These are phyloP conservation scores for Marasmarcha lunaedactyla DNA, from an alignment of 2,888 invertebrate species.

Conservation along the genomic window DNA sequence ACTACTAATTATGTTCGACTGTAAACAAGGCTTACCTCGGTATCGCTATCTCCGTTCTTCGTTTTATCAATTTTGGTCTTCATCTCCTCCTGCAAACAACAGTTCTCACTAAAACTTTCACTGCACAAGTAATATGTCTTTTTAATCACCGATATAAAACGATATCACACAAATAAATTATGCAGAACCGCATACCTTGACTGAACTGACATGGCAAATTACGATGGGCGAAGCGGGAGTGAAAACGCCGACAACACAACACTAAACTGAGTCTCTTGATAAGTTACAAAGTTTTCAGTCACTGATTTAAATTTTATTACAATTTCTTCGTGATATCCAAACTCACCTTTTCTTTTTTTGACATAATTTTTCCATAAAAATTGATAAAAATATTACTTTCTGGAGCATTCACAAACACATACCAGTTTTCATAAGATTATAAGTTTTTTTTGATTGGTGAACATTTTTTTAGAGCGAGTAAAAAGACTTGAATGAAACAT, in stretches of 20 bases:
- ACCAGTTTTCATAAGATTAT: too few relatives aligned
- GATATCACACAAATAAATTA: conserved; percentile 49
- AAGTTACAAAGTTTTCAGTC: conserved; percentile 10
- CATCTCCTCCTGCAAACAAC: conserved; percentile 65
- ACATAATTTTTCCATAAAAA: conserved; percentile 40
- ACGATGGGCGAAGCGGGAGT: conserved; percentile 26
- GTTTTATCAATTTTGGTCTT: conserved; percentile 72
- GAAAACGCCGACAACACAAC: conserved; percentile 41
- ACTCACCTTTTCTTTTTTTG: conserved; percentile 48
- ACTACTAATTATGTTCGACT: too few relatives aligned
- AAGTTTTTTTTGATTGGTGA: conserved; percentile 20
- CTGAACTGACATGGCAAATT: conserved; percentile 54
- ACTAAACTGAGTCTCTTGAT: conserved; percentile 20
- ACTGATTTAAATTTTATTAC: conserved; percentile 12
- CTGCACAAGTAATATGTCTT: conserved; percentile 33
- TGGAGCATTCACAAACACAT: conserved; percentile 21
- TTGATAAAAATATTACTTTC: conserved; percentile 34
- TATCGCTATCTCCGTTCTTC: conserved; percentile 65
- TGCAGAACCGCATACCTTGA: conserved; percentile 50
- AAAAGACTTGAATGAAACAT: too few relatives aligned
- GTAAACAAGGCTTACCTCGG: conserved; percentile 61
- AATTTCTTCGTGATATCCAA: conserved; percentile 14
- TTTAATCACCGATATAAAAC: conserved; percentile 34
- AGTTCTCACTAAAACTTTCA: conserved; percentile 45
- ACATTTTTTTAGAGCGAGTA: too few relatives aligned